Evolutionary conservation across 2,888 invertebrate species (phyloP).

Genomic region (Caenorhabditis sp.): DNA sequence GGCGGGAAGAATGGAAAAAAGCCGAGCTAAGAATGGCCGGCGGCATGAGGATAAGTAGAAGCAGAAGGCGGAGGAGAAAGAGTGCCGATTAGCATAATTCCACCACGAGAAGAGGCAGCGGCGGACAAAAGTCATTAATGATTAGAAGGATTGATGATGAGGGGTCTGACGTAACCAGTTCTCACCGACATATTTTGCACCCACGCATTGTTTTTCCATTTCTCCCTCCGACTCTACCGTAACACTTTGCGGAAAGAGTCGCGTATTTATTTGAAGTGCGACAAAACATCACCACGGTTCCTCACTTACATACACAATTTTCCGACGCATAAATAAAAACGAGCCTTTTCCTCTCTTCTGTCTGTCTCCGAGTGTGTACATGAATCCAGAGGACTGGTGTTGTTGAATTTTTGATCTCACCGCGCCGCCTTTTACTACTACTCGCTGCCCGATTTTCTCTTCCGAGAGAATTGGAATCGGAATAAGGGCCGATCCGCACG

Average conservation of each 20-base stretch:
- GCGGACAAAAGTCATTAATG: slow-evolving; percentile 19
- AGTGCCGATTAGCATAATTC: slow-evolving; percentile 48
- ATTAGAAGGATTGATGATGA: slow-evolving; percentile 25
- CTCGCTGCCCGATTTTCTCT: neutral
- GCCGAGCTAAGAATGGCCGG: slow-evolving; percentile 7
- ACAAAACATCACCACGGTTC: slow-evolving; percentile 2
- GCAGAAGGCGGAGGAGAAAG: neutral
- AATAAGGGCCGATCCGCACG: slow-evolving; percentile 24
- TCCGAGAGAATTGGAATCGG: too few relatives aligned
- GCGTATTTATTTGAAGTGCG: slow-evolving; percentile 28
- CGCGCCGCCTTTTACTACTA: neutral
- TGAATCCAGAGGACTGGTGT: slow-evolving; percentile 5
- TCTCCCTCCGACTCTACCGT: neutral
- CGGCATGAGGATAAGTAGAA: slow-evolving; percentile 22
- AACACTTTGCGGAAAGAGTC: neutral
- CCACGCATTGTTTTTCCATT: neutral
- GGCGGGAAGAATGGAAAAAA: slow-evolving; percentile 4
- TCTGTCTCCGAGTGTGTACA: slow-evolving; percentile 12
- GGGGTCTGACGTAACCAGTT: slow-evolving; percentile 19
- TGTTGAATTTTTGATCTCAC: slow-evolving; percentile 44
- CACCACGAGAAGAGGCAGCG: slow-evolving; percentile 4
- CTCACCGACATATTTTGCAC: slow-evolving; percentile 24
- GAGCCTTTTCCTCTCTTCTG: neutral
- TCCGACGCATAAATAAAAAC: slow-evolving; percentile 9
- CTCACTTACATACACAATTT: slow-evolving; percentile 19